Base-by-base conservation (phyloP, 2,888 invertebrate genomes). In the Euplagia quadripunctaria region DNA sequence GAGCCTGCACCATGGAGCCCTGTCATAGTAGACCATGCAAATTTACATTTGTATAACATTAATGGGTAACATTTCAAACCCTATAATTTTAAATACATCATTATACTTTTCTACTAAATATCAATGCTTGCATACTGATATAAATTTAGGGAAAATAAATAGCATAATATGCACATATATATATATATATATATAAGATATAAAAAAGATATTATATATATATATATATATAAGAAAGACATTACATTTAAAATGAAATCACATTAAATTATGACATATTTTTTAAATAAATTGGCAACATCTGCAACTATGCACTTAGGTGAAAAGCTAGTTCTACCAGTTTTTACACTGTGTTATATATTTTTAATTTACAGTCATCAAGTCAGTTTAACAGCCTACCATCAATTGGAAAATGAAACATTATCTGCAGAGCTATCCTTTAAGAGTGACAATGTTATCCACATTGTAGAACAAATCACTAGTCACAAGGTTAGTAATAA, bases 1-100 rank as follows among this genome's bases (percentile, higher is more conserved):
- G 99, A 99, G 90, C 98, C 99, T 0, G 98, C 98, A 86, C 99
- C 99, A 0, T 99, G 99, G 99, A 98, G 98, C 87, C 99, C 99
- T 17, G 96, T 98, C 66, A 97, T 98, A 84, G 98, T 98, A 89
- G 98, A 99, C 91, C 97, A 98, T 82, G 98, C 99, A 11, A 99
- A 99, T 92, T 96, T 99, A 75, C 98, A 98, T 88, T 96, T 99
- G 0, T 98, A 99, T 87, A 96, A 96, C 80, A 94, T 98, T 58
- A 96, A 96, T 88, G 97, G 97, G 98, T 79, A 70, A 74, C 9
- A n/a, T 8, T 31, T 65, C 20, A 16, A 49, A 46, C 8, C 31
- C 31, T 49, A 20, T 46, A n/a, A 51, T 66, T 42, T 20, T 12
- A 55, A 68, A 16, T 68, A 68, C 4, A 51, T 55, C 31, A 31